Evolutionary conservation across 2,797 vertebrate genomes (phyloP).

Genomic region (Xenentodon cancila): DNA sequence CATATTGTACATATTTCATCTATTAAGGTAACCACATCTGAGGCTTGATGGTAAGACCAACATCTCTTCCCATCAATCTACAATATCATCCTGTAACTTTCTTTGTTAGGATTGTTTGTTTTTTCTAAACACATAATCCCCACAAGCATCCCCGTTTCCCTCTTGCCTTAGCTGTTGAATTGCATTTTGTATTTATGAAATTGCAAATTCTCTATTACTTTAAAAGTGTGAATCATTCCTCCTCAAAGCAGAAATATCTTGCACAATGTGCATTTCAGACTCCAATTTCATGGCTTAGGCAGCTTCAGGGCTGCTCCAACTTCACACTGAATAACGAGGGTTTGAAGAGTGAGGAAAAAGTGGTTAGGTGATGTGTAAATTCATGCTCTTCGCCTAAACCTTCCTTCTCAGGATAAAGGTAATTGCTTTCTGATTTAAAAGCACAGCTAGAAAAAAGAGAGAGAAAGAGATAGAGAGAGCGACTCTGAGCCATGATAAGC

Average conservation of each 20-base stretch:
- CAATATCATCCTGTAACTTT: not conserved
- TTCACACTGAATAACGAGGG: slow-evolving; percentile 52
- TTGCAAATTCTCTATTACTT: slow-evolving; percentile 13
- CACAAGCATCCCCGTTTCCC: not conserved
- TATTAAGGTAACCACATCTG: not conserved
- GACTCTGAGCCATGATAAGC: no score
- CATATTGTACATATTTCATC: no score
- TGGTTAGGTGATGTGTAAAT: slow-evolving; percentile 34
- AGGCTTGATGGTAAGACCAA: slow-evolving; percentile 13
- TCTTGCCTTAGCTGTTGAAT: not conserved
- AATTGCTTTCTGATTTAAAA: slow-evolving; percentile 35
- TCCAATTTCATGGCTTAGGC: slow-evolving; percentile 29
- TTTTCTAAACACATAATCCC: not conserved
- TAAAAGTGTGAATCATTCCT: slow-evolving; percentile 26
- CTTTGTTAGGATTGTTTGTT: not conserved
- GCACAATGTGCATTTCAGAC: slow-evolving; percentile 29
- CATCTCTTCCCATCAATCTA: no score
- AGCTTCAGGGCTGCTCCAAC: slow-evolving; percentile 25
- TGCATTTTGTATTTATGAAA: slow-evolving; percentile 19
- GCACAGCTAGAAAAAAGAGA: slow-evolving; percentile 2
- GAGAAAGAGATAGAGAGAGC: no score
- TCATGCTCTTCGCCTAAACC: slow-evolving; percentile 12
- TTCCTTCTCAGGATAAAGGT: slow-evolving; percentile 39
- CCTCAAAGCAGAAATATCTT: slow-evolving; percentile 12
- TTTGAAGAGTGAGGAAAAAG: slow-evolving; percentile 24